These are phyloP conservation scores for Vultur gryphus DNA, from an alignment of 2,797 vertebrate species.

Conservation along the genomic window DNA sequence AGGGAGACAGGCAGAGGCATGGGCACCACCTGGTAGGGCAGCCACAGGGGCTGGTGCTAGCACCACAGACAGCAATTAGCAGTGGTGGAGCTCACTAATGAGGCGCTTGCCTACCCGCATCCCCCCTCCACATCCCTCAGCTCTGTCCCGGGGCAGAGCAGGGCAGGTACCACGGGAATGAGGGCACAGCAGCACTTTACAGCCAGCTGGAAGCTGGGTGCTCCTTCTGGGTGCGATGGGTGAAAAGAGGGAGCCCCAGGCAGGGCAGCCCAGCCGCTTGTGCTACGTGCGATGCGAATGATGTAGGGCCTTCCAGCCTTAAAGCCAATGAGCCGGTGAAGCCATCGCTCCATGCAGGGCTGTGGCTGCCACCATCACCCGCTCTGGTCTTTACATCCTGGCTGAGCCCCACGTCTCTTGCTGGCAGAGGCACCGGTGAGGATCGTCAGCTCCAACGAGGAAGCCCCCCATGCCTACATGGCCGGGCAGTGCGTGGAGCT, in stretches of 20 bases:
- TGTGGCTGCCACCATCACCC: background rate
- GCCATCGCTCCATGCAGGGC: background rate
- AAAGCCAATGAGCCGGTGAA: background rate
- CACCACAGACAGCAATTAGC: background rate
- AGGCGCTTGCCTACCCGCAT: fast-evolving
- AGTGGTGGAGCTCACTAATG: background rate
- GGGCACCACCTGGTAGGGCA: background rate
- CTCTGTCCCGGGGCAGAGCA: background rate
- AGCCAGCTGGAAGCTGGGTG: background rate
- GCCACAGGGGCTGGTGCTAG: background rate
- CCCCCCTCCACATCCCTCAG: background rate
- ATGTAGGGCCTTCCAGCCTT: background rate
- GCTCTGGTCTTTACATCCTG: background rate
- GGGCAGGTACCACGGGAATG: fast-evolving
- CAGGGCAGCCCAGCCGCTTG: background rate
- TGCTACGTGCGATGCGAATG: background rate
- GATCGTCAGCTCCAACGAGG: constrained; percentile 86
- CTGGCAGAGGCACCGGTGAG: constrained; percentile 83
- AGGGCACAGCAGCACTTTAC: fast-evolving
- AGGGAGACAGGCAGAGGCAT: background rate
- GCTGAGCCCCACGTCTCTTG: background rate
- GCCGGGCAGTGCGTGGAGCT: constrained; percentile 85
- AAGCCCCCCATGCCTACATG: constrained; percentile 77
- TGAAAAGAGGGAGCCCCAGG: background rate
- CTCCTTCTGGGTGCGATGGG: background rate